phyloP scores from a whole-genome alignment of 2,113 vertebrate genomes.

The Hystrix brachyura region DNA sequence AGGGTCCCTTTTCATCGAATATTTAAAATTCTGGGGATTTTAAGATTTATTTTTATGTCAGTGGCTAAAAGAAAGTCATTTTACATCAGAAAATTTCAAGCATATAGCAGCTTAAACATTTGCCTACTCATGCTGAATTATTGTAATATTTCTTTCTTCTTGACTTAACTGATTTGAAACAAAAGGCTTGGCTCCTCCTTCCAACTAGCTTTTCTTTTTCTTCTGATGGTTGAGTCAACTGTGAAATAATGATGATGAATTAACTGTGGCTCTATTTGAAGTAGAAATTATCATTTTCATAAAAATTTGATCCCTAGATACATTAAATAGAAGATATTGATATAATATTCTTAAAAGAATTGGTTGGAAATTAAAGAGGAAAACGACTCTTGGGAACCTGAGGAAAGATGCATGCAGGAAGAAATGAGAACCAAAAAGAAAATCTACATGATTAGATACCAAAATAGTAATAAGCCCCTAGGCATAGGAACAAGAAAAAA shows the following conservation, averaged over 20 bases:
- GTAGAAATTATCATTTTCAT: constrained; percentile 64
- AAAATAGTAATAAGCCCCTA: constrained; percentile 2
- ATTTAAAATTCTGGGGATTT: constrained; percentile 56
- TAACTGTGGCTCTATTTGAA: constrained; percentile 44
- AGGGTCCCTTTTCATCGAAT: constrained; percentile 60
- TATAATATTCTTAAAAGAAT: constrained; percentile 66
- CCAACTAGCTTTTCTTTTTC: constrained; percentile 42
- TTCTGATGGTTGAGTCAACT: constrained; percentile 29
- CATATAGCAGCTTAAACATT: constrained; percentile 32
- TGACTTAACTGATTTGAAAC: constrained; percentile 76
- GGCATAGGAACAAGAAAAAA: neutral
- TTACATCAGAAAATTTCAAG: constrained; percentile 51
- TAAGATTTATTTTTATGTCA: constrained; percentile 50
- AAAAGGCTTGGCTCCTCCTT: constrained; percentile 82
- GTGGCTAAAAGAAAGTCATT: constrained; percentile 44
- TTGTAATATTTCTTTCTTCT: constrained; percentile 60
- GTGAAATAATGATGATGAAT: constrained; percentile 76
- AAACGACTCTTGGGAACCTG: constrained; percentile 30
- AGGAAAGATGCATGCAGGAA: neutral
- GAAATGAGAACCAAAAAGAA: constrained; percentile 56
- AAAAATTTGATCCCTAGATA: constrained; percentile 46
- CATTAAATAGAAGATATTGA: constrained; percentile 37
- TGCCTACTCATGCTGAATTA: constrained; percentile 52
- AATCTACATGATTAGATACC: constrained; percentile 46
- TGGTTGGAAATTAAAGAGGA: constrained; percentile 56